Evolutionary conservation across 2,113 vertebrate species (phyloP).

Genomic region (Axis porcinus): DNA sequence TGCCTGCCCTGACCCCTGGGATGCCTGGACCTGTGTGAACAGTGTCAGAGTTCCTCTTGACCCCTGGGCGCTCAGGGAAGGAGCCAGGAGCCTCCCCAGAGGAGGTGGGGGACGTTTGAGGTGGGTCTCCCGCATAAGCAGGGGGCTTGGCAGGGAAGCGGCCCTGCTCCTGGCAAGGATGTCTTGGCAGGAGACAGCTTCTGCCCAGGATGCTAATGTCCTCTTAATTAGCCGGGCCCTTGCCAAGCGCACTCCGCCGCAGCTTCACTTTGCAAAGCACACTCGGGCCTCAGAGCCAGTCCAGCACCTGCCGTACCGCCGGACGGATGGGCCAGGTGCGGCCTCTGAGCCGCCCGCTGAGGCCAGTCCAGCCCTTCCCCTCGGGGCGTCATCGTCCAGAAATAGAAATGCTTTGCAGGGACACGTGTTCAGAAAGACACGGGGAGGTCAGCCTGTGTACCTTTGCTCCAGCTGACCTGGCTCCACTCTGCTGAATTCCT

Average conservation of each 20-base stretch:
- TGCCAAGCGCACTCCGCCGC: background rate
- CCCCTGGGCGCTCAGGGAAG: background rate
- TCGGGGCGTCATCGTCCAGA: background rate
- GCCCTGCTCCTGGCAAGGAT: constrained; percentile 43
- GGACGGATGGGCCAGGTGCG: background rate
- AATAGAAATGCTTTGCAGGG: background rate
- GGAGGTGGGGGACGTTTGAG: background rate
- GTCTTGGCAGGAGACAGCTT: constrained; percentile 36
- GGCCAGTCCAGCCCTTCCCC: background rate
- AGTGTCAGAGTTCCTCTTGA: background rate
- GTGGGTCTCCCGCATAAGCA: background rate
- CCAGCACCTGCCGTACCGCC: background rate
- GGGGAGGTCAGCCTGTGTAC: background rate
- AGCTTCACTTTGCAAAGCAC: background rate
- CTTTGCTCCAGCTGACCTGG: background rate
- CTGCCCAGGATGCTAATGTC: constrained; percentile 59
- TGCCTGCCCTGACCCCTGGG: background rate
- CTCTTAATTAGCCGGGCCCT: constrained; percentile 64
- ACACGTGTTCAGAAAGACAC: background rate
- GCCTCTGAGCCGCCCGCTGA: background rate
- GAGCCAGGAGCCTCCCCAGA: background rate
- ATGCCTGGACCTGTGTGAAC: background rate
- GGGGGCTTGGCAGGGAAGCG: background rate
- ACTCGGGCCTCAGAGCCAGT: background rate
- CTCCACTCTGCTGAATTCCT: background rate